Conservation (phyloP, 2,888 invertebrate genomes). For the Hybos culiciformis region DNA sequence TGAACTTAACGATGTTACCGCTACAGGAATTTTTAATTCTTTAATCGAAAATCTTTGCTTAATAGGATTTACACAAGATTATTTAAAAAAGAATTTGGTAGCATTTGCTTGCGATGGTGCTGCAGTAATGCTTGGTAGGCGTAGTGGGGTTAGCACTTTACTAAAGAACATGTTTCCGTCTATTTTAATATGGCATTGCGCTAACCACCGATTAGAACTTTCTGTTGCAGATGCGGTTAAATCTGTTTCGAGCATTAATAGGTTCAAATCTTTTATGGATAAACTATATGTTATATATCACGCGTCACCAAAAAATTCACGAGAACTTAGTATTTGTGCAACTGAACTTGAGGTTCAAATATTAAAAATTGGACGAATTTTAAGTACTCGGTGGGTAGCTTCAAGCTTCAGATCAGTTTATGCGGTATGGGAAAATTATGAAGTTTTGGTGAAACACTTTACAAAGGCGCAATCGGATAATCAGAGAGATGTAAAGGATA, state of each 20-base stretch:
- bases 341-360: not conserved
- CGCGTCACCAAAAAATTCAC: not conserved
- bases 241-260: constrained; percentile 1
- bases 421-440: constrained; percentile 1
- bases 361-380: constrained; percentile 1
- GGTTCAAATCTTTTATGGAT: constrained; percentile 1
- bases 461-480: not conserved
- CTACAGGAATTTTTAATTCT: constrained; percentile 1
- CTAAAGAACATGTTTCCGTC: not conserved
- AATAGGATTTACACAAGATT: not conserved
- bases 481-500: not conserved
- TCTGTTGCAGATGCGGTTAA: constrained; percentile 1
- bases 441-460: constrained; percentile 2
- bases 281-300: constrained; percentile 1
- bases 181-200: not conserved
- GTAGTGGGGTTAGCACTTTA: not conserved
- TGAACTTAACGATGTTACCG: constrained; percentile 1
- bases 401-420: constrained; percentile 1
- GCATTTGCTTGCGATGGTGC: not conserved
- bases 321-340: constrained; percentile 1
- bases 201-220: not conserved
- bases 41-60: constrained; percentile 1
- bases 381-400: constrained; percentile 1
- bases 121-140: not conserved
- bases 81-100: not conserved